Percentiles rank a stretch among this genome's conserved stretches.
Evolutionary conservation across 2,888 invertebrate genomes (phyloP).

Genomic region (Drosophila aldrichi): DNA sequence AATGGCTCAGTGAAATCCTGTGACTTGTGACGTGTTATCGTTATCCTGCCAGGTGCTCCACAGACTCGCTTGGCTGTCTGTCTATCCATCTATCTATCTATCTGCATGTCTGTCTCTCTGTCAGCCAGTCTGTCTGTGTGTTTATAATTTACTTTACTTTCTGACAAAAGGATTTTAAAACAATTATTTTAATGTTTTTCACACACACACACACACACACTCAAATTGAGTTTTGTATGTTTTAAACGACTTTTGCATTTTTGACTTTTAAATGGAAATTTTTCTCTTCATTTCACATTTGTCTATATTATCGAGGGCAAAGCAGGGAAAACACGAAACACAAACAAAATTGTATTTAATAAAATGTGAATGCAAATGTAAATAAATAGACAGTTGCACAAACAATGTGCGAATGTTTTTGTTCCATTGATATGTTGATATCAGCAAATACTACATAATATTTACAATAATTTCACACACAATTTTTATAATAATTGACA

Average conservation of each 20-base stretch:
- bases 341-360: slow-evolving; percentile 54
- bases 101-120: slow-evolving; percentile 5
- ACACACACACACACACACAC: slow-evolving; percentile 44
- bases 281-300: slow-evolving; percentile 80
- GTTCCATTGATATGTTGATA: background rate
- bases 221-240: slow-evolving; percentile 73
- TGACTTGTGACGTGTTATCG: slow-evolving; percentile 78
- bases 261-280: slow-evolving; percentile 80
- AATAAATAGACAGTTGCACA: slow-evolving; percentile 40
- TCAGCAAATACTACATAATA: slow-evolving; percentile 47
- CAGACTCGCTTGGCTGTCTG: slow-evolving; percentile 44
- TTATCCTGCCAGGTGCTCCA: slow-evolving; percentile 66
- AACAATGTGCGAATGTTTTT: slow-evolving; percentile 21
- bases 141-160: slow-evolving; percentile 81
- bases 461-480: slow-evolving; percentile 37
- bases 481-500: slow-evolving; percentile 44
- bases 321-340: slow-evolving; percentile 6
- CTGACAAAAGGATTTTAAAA: slow-evolving; percentile 81
- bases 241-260: slow-evolving; percentile 77
- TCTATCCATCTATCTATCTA: slow-evolving; percentile 17
- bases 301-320: slow-evolving; percentile 28
- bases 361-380: slow-evolving; percentile 49
- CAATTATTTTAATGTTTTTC: slow-evolving; percentile 80
- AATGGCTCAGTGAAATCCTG: slow-evolving; percentile 73
- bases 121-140: slow-evolving; percentile 38